Evolutionary conservation across 2,113 vertebrate genomes (phyloP).

Genomic region (Vulpes lagopus): DNA sequence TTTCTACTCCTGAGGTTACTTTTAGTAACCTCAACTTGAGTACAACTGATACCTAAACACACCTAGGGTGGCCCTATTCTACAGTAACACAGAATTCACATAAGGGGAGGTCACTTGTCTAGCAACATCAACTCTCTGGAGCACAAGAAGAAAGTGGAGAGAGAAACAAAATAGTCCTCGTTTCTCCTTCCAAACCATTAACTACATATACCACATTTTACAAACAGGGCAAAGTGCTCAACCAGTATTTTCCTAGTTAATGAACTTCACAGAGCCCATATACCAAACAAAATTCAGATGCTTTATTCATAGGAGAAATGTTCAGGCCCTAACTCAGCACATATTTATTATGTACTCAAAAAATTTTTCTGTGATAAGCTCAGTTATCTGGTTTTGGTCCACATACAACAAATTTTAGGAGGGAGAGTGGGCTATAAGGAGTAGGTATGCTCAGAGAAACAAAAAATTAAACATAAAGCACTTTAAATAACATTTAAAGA

Average conservation of each 20-base stretch:
- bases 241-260: neutral
- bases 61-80: neutral
- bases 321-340: neutral
- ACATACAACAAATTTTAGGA: neutral
- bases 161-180: neutral
- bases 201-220: neutral
- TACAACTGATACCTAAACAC: neutral
- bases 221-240: neutral
- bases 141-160: neutral
- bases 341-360: slow-evolving; percentile 13
- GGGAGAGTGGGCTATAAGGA: neutral
- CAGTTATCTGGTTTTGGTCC: neutral
- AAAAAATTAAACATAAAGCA: neutral
- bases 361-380: neutral
- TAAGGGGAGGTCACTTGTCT: neutral
- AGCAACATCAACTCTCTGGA: neutral
- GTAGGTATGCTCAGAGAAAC: neutral
- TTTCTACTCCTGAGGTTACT: neutral
- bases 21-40: neutral
- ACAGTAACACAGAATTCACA: neutral
- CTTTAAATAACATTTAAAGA: neutral
- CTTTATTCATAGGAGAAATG: neutral
- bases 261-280: neutral
- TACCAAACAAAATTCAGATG: neutral
- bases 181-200: neutral